These are phyloP conservation scores for Anticlea derivata DNA, from an alignment of 2,888 invertebrate species.

Conservation along the genomic window DNA sequence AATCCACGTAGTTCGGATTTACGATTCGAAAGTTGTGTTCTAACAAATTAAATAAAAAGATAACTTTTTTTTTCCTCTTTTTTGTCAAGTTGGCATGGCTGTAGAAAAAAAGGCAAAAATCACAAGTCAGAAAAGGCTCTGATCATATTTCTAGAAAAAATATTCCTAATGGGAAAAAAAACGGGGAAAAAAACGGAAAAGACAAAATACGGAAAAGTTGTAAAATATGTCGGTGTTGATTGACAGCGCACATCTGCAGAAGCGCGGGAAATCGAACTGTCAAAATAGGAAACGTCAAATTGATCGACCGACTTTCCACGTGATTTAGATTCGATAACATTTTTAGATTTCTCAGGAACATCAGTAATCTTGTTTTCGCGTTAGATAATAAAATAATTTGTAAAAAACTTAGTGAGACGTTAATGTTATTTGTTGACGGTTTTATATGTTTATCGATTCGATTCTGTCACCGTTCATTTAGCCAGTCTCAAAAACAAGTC, in stretches of 20 bases:
- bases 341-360: slow-evolving; percentile 3
- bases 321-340: slow-evolving; percentile 9
- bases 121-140: too few species aligned
- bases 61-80: too few species aligned
- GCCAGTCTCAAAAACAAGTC: background rate
- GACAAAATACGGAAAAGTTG: slow-evolving; percentile 6
- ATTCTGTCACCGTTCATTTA: too few species aligned
- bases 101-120: too few species aligned
- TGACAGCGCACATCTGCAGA: slow-evolving; percentile 5
- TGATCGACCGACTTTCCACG: slow-evolving; percentile 37
- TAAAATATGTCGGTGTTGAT: slow-evolving; percentile 10
- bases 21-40: too few species aligned
- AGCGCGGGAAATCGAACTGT: slow-evolving; percentile 44
- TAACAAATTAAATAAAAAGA: too few species aligned
- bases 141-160: too few species aligned
- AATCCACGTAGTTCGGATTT: too few species aligned
- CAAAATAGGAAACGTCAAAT: slow-evolving; percentile 49
- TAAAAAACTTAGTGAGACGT: slow-evolving; percentile 9
- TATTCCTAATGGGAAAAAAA: too few species aligned
- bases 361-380: slow-evolving; percentile 5
- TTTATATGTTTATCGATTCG: background rate
- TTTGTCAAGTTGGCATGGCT: too few species aligned
- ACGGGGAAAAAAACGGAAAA: too few species aligned
- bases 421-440: slow-evolving; percentile 3
- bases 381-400: slow-evolving; percentile 16